Base-by-base conservation (phyloP, 2,113 vertebrate species). In the Corydoras maculifer region DNA sequence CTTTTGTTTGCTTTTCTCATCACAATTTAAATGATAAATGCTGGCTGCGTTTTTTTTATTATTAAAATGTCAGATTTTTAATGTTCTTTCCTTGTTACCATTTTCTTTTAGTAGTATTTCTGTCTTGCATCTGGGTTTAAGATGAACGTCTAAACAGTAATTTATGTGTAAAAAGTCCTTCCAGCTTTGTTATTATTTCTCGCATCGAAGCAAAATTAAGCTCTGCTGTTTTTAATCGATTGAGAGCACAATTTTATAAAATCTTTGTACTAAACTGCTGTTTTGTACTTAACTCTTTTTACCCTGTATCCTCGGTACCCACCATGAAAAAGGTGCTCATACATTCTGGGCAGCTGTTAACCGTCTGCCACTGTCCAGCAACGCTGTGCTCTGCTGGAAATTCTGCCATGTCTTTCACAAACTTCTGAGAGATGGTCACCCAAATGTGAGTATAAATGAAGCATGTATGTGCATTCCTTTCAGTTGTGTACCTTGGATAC, bases 341-440 rank as follows among this genome's bases (percentile, higher is more conserved):
- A 99, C 95, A 8, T 99, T 99, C 81, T 99, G 97, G 97, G 92
- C 92, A 0, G 93, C 92, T 0, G 91, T 97, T 86, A 96, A 93
- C 87, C 91, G 96, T 0, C 91, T 99, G 70, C 95, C 97, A 0
- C 93, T 98, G 54, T 99, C 97, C 0, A 97, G 97, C 89, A 98
- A 97, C 0, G 95, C 97, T 0, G 93, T 99, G 73, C 92, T 99
- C 64, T 98, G 97, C 85, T 99, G 97, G 97, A 99, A 99, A 86
- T 99, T 99, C 88, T 99, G 97, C 88, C 95, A 99, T 0, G 96
- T 99, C 80, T 95, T 99, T 87, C 97, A 99, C 89, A 99, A 99
- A 68, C 90, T 99, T 5, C 94, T 99, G 73, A 91, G 96, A 1
- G 97, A 99, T 0, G 97, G 97, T 58, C 97, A 99, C 78, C 90